Base-by-base conservation (phyloP, 2,113 vertebrate species). In the Platanista minor region DNA sequence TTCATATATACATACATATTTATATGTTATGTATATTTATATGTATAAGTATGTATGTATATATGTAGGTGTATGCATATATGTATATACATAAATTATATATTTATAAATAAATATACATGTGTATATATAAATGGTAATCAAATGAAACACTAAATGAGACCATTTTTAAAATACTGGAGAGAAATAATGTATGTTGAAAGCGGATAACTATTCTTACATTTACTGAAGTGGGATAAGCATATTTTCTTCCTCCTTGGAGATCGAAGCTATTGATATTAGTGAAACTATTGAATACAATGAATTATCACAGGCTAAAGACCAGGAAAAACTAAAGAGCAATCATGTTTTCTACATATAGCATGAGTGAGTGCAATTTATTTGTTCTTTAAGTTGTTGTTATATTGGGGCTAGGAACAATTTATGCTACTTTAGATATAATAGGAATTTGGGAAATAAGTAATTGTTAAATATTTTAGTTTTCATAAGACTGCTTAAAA, bases 61-160 rank as follows among this genome's bases (percentile, higher is more conserved):
- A 11, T 78, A n/a, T 31, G 29, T 64, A 6, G 27, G 61, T 64
- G 1, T 64, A 66, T 87, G 57, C 10, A 41, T 29, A 21, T 36
- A 3, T 75, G 1, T 36, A 10, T 39, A 23, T 23, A 61, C 67
- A 41, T 67, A 57, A n/a, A 61, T 80, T 36, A 0, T 71, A 85
- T 57, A 36, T 66, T 66, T 66, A 66, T n/a, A 66, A 66, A 69
- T 74, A 74, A 14, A 41, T 39, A 25, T 39, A 25, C 29, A 1
- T 71, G 2, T 64, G 13, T n/a, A 17, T 25, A 74, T n/a, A 31
- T 59, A 62, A 27, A 12, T 74, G 33, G 0, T 61, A 67, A 64
- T 54, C 31, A 64, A n/a, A 95, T 69, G 6, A 95, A 96, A 69
- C 23, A 95, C n/a, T 43, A 90, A 84, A 71, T 25, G 72, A 82